Conservation (phyloP, 2,797 vertebrate genomes). For the Sebastes hopkinsi region DNA sequence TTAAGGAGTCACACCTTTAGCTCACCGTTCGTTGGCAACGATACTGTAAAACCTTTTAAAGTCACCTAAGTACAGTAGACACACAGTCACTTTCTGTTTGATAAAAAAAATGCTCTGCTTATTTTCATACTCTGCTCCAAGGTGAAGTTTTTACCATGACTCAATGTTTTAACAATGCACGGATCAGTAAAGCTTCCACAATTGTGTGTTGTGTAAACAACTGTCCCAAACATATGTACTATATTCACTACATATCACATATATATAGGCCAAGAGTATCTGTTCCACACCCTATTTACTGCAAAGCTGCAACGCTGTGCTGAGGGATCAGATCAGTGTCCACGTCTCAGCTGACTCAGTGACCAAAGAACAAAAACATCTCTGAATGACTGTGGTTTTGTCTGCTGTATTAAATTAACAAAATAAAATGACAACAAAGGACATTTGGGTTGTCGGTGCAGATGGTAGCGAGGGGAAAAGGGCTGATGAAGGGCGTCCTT, state of each 20-base stretch:
- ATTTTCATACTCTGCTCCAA: background rate
- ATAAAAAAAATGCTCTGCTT: background rate
- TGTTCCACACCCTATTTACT: background rate
- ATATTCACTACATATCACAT: background rate
- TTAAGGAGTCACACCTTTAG: background rate
- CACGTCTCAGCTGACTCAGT: conserved; percentile 1
- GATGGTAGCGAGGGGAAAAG: background rate
- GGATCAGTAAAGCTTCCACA: background rate
- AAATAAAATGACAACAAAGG: background rate
- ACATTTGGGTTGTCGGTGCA: background rate
- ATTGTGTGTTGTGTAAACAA: background rate
- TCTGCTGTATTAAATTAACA: background rate
- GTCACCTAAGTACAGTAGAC: background rate
- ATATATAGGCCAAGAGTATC: conserved; percentile 11
- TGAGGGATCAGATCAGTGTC: background rate
- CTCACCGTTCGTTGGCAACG: background rate
- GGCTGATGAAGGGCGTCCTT: background rate
- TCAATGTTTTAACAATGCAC: background rate
- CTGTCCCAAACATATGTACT: background rate
- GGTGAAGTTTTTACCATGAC: background rate
- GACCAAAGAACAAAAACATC: background rate
- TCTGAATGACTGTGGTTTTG: background rate
- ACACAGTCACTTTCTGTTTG: background rate
- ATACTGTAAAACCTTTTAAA: conserved; percentile 13
- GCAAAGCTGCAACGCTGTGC: background rate